Percentiles rank a stretch among this genome's conserved stretches.
Evolutionary conservation across 2,888 invertebrate species (phyloP).

Genomic region (Dendrolimus houi): DNA sequence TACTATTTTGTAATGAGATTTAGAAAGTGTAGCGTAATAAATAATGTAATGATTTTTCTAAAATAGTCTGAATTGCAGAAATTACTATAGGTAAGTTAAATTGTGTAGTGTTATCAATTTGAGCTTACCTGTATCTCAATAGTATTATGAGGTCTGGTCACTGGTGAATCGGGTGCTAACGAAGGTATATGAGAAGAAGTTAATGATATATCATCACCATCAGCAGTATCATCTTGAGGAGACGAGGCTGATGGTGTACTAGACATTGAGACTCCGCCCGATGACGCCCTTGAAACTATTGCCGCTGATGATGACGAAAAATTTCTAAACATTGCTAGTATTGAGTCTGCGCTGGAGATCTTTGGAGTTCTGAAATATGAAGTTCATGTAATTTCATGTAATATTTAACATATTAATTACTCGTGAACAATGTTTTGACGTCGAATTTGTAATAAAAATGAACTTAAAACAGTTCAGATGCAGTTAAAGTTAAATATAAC

Average conservation of each 20-base stretch:
- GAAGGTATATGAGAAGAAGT: conserved; percentile 77
- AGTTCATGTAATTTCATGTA: no score
- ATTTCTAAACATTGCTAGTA: conserved; percentile 86
- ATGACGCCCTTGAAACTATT: conserved; percentile 76
- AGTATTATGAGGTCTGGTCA: conserved; percentile 57
- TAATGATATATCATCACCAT: conserved; percentile 84
- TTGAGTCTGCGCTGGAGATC: conserved; percentile 87
- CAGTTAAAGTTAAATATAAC: no score
- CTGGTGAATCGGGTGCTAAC: conserved; percentile 80
- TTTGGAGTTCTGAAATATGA: conserved; percentile 69
- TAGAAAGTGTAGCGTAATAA: no score
- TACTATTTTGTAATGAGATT: no score
- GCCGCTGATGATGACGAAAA: conserved; percentile 81
- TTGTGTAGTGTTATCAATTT: neutral
- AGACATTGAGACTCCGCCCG: conserved; percentile 79
- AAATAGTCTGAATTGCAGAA: no score
- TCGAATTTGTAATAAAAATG: no score
- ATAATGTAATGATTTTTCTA: no score
- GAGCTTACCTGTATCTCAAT: conserved; percentile 61
- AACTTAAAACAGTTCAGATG: no score
- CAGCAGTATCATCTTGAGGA: conserved; percentile 82
- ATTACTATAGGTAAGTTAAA: no score
- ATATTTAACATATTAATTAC: no score
- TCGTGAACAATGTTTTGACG: no score
- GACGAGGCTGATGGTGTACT: conserved; percentile 85